phyloP scores from a whole-genome alignment of 2,888 invertebrate genomes.

The Hypena proboscidalis region DNA sequence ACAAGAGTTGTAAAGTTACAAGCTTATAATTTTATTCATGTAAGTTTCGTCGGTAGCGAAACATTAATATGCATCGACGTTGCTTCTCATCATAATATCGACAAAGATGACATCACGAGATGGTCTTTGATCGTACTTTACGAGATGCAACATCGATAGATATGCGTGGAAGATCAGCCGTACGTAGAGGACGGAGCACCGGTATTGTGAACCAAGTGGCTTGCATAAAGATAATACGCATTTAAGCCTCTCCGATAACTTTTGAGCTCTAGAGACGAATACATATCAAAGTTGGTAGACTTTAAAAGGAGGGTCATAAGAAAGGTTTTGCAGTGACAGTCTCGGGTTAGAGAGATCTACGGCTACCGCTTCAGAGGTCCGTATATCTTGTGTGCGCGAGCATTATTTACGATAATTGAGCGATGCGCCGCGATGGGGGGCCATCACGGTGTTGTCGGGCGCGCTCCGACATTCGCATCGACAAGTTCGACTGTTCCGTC shows the following conservation, averaged over 20 bases:
- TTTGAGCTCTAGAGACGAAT: slow-evolving; percentile 62
- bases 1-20: too few relatives aligned
- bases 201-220: slow-evolving; percentile 83
- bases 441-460: slow-evolving; percentile 83
- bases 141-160: slow-evolving; percentile 77
- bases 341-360: slow-evolving; percentile 64
- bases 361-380: slow-evolving; percentile 77
- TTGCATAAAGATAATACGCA: slow-evolving; percentile 85
- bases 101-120: slow-evolving; percentile 54
- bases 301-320: slow-evolving; percentile 56
- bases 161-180: slow-evolving; percentile 75
- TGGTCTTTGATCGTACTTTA: slow-evolving; percentile 63
- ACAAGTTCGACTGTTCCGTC: slow-evolving; percentile 83
- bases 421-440: slow-evolving; percentile 85
- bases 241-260: slow-evolving; percentile 68
- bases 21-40: too few relatives aligned
- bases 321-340: slow-evolving; percentile 51
- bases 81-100: slow-evolving; percentile 41
- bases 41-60: too few relatives aligned
- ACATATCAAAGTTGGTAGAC: slow-evolving; percentile 47
- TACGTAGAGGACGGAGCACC: slow-evolving; percentile 73
- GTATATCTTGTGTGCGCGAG: slow-evolving; percentile 85
- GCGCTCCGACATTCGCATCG: slow-evolving; percentile 83
- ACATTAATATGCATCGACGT: slow-evolving; percentile 15
- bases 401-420: slow-evolving; percentile 86